Evolutionary conservation across 2,113 vertebrate species (phyloP).

Genomic region (human): GRCh38 chr6:157489501-157490000

Average conservation of each 20-base stretch:
- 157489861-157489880: rapidly evolving
- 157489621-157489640: too few species aligned
- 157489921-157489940: not conserved
- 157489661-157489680: not conserved
- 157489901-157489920: not conserved
- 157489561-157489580: not conserved
- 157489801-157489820: too few species aligned
- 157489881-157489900: not conserved
- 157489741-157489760: not conserved
- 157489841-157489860: too few species aligned
- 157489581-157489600: not conserved
- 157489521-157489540: not conserved
- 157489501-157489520: not conserved
- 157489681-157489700: not conserved
- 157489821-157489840: too few species aligned
- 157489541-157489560: rapidly evolving
- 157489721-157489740: not conserved
- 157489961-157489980: too few species aligned
- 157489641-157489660: rapidly evolving
- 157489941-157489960: not conserved
- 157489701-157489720: not conserved
- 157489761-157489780: not conserved
- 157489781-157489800: too few species aligned
- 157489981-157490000: not conserved
- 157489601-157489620: not conserved